Evolutionary conservation across 2,888 invertebrate genomes (phyloP).

Genomic region (Eupeodes latifasciatus): DNA sequence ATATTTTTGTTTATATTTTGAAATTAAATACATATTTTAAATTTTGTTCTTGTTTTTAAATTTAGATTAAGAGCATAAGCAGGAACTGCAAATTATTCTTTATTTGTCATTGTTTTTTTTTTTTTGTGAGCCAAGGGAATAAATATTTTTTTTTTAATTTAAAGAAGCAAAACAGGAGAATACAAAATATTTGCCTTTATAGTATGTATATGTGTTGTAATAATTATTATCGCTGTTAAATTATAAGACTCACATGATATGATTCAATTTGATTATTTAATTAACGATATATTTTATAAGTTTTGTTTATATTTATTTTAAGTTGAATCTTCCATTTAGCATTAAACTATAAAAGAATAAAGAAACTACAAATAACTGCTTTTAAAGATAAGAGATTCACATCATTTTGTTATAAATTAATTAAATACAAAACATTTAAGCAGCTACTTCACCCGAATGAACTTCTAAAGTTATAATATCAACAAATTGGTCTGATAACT

Average conservation of each 20-base stretch:
- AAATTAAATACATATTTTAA: conserved; percentile 47
- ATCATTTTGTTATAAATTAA: not conserved
- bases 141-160: not conserved
- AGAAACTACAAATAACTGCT: not conserved
- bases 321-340: not conserved
- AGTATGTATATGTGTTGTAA: too few relatives aligned
- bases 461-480: too few relatives aligned
- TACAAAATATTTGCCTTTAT: not conserved
- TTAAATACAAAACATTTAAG: too few relatives aligned
- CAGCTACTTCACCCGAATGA: too few relatives aligned
- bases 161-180: not conserved
- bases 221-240: conserved; percentile 1
- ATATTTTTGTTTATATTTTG: conserved; percentile 12
- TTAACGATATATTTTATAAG: not conserved
- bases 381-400: not conserved
- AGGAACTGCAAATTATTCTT: conserved; percentile 61
- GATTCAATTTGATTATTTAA: not conserved
- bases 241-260: conserved; percentile 19
- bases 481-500: too few relatives aligned
- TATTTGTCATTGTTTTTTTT: conserved; percentile 27
- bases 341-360: not conserved
- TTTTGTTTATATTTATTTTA: not conserved
- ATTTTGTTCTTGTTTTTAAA: conserved; percentile 43
- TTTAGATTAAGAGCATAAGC: conserved; percentile 55
- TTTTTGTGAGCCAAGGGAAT: conserved; percentile 21